Evolutionary conservation across 2,797 vertebrate species (phyloP).

Genomic region (Alauda arvensis): DNA sequence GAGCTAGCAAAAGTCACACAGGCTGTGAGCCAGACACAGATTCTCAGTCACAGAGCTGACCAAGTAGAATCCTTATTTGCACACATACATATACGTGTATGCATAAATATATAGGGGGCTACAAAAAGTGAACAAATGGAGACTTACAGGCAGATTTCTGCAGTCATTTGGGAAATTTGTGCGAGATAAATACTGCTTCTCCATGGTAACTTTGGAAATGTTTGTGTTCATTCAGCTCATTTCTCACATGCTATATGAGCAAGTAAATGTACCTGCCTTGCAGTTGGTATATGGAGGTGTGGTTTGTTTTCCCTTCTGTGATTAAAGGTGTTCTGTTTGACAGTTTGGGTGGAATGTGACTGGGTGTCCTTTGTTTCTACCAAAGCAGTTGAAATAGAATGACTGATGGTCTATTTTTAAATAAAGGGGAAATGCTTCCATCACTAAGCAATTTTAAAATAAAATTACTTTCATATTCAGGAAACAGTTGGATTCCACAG

Average conservation of each 20-base stretch:
- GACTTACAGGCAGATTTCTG: not conserved
- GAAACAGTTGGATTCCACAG: not conserved
- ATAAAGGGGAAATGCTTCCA: not conserved
- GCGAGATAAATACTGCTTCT: not conserved
- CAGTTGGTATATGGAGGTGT: not conserved
- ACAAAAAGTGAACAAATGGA: not conserved
- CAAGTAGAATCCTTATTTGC: not conserved
- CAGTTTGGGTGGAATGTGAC: not conserved
- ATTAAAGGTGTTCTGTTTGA: not conserved
- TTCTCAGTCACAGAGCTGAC: not conserved
- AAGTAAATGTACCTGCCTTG: not conserved
- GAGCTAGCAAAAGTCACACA: not conserved
- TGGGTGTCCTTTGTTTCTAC: not conserved
- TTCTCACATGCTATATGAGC: not conserved
- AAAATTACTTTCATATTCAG: not conserved
- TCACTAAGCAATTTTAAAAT: not conserved
- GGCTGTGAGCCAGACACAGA: not conserved
- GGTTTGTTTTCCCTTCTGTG: not conserved
- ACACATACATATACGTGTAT: too few species aligned
- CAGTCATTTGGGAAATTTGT: not conserved
- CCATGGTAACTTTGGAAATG: not conserved
- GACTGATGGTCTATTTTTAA: not conserved
- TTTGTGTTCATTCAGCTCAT: not conserved
- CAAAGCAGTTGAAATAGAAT: not conserved
- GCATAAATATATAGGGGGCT: not conserved